A percentile compares a stretch with the other conserved stretches of the same genome.
Evolutionary conservation across 2,113 vertebrate species (phyloP).

Genomic region (Bufo gargarizans): DNA sequence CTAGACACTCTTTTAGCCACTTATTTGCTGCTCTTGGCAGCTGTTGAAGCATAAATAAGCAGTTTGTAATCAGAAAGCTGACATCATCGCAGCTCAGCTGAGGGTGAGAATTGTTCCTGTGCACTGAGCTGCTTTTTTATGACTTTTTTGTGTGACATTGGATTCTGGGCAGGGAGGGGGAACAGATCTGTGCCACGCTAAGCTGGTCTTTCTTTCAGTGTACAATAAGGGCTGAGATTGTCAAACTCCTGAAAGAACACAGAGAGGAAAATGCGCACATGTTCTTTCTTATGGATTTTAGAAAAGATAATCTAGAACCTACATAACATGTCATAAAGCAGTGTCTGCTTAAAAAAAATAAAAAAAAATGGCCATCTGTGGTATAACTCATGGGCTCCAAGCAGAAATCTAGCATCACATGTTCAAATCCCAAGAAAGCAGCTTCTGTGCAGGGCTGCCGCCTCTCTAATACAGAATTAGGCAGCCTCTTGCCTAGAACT

Average conservation of each 20-base stretch:
- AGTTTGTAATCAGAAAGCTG: constrained; percentile 90
- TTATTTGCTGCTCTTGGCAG: constrained; percentile 90
- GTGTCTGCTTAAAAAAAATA: constrained; percentile 29
- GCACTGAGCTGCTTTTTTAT: constrained; percentile 75
- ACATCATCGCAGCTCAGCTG: constrained; percentile 85
- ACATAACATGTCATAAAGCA: constrained; percentile 25
- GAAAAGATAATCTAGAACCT: constrained; percentile 25
- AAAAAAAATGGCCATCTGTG: constrained; percentile 30
- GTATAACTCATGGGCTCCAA: constrained; percentile 3
- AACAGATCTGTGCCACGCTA: constrained; percentile 73
- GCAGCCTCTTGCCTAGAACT: constrained; percentile 39
- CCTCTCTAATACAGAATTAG: not conserved
- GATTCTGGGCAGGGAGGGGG: constrained; percentile 76
- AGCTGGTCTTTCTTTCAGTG: constrained; percentile 75
- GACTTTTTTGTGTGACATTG: constrained; percentile 73
- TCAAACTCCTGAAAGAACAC: constrained; percentile 60
- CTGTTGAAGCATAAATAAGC: constrained; percentile 90
- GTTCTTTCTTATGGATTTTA: constrained; percentile 55
- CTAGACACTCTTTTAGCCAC: constrained; percentile 91
- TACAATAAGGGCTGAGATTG: constrained; percentile 66
- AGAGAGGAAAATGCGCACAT: constrained; percentile 47
- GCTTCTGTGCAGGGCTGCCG: constrained; percentile 11
- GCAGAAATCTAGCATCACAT: not conserved
- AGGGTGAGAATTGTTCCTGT: constrained; percentile 83
- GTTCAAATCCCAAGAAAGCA: constrained; percentile 1